A percentile compares a stretch with the other conserved stretches of the same genome.
Conservation (phyloP, 2,797 vertebrate genomes). For the Geotrypetes seraphini region DNA sequence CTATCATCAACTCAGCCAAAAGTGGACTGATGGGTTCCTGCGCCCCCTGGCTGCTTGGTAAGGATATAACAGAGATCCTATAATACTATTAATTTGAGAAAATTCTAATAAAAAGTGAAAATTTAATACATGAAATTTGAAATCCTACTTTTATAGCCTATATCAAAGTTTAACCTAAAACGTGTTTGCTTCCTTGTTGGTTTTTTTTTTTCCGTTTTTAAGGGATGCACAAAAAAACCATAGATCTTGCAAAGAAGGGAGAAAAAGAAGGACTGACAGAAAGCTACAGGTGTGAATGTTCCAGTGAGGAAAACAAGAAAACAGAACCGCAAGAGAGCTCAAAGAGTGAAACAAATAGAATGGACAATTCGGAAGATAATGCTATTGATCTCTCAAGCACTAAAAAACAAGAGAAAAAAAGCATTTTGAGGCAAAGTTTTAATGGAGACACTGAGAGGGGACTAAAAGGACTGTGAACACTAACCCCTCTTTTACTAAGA, state of each 20-base stretch:
- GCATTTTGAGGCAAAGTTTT: conserved; percentile 31
- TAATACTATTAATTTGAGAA: no score
- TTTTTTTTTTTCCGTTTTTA: conserved; percentile 14
- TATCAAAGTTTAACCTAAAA: no score
- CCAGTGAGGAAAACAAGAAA: conserved; percentile 41
- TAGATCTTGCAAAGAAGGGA: conserved; percentile 63
- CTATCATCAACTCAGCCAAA: conserved; percentile 65
- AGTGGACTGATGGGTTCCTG: conserved; percentile 67
- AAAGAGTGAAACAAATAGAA: conserved; percentile 25
- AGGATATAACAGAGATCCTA: no score
- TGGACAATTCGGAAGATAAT: conserved; percentile 53
- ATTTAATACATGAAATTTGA: no score
- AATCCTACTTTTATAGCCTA: no score
- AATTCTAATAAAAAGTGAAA: no score
- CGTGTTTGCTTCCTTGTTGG: no score
- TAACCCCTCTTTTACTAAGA: no score
- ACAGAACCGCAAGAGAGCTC: conserved; percentile 29
- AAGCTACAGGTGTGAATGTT: conserved; percentile 43
- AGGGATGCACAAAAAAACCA: conserved; percentile 95
- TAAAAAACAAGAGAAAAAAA: conserved; percentile 61
- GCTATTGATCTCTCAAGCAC: conserved; percentile 88
- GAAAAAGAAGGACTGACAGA: conserved; percentile 50
- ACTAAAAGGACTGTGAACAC: conserved; percentile 50
- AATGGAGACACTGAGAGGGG: conserved; percentile 33
- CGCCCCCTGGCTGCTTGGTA: conserved; percentile 77